Percentiles rank a stretch among this genome's conserved stretches.
phyloP scores from a whole-genome alignment of 1,140 invertebrate species.

The Sarcophaga peregrina region DNA sequence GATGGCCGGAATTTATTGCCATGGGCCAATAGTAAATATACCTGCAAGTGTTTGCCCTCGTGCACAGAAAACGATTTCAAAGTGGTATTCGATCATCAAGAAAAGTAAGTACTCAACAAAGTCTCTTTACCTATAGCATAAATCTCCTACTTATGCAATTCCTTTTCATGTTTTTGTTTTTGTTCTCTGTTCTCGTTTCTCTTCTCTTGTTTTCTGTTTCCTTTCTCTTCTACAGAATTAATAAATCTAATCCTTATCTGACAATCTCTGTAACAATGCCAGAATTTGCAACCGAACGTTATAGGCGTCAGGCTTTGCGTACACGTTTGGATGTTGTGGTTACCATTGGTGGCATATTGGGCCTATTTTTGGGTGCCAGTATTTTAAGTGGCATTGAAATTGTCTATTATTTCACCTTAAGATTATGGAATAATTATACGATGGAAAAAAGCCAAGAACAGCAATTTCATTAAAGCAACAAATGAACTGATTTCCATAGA shows the following conservation, averaged over 20 bases:
- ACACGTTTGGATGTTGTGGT: conserved; percentile 62
- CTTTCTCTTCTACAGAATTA: neutral
- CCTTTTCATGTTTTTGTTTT: conserved; percentile 30
- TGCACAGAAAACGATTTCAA: conserved; percentile 69
- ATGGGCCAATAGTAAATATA: conserved; percentile 45
- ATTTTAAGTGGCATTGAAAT: conserved; percentile 69
- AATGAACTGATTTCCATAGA: neutral
- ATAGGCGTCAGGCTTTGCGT: conserved; percentile 69
- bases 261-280: conserved; percentile 53
- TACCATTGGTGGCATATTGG: conserved; percentile 68
- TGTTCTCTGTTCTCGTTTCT: neutral
- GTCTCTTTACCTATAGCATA: neutral
- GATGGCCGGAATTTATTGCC: conserved; percentile 51
- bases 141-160: neutral
- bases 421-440: conserved; percentile 50
- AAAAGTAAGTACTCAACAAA: conserved; percentile 46
- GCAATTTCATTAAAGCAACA: conserved; percentile 7
- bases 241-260: conserved; percentile 32
- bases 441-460: conserved; percentile 16
- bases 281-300: conserved; percentile 59
- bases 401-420: conserved; percentile 66
- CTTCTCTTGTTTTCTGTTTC: neutral
- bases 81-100: conserved; percentile 53
- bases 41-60: conserved; percentile 68
- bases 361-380: conserved; percentile 69